Base-by-base conservation (phyloP, 2,113 vertebrate species). In the Abramis brama region DNA sequence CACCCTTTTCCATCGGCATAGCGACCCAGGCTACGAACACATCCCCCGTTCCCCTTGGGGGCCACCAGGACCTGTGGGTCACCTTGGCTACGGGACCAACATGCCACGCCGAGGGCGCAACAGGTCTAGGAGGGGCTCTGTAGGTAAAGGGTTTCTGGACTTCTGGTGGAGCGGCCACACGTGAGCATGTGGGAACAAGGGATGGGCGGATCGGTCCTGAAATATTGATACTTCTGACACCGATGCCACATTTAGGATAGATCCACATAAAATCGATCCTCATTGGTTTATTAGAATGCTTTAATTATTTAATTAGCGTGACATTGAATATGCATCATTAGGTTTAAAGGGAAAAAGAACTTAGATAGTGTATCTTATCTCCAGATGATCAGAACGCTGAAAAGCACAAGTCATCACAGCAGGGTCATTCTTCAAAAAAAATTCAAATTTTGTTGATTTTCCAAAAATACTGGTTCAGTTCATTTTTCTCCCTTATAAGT, bases 81-180 rank as follows among this genome's bases (percentile, higher is more conserved):
- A 70, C 73, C 84, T 73, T 64, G 75, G 87, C 87, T 33, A 89
- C 79, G 27, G 52, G 80, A 78, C 83, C 66, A 79, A 33, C 62
- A 94, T 95, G 94, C 89, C 91, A 88, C 75, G 39, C 12, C 75
- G 82, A 86, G 81, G 84, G 83, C 82, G 7, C 39, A 57, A 52
- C 5, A 19, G 17, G 55, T 84, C 84, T 79, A 92, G 92, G 87
- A 83, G 77, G 43, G 9, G 68, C 80, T 92, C 92, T 86, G 89
- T 95, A 89, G 93, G 93, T 94, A 95, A 93, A 80, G 82, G 47
- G 85, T 91, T 92, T 66, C 27, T 83, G 39, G 87, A 59, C 39
- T 12, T 78, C 12, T 43, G 73, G 27, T 27, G 68, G 57, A 57
- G 43, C 30, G 19, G 52, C 86, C 74, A 52, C 45, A 25, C 19